phyloP scores from a whole-genome alignment of 1,140 invertebrate genomes.

The Doryteuthis pealeii region DNA sequence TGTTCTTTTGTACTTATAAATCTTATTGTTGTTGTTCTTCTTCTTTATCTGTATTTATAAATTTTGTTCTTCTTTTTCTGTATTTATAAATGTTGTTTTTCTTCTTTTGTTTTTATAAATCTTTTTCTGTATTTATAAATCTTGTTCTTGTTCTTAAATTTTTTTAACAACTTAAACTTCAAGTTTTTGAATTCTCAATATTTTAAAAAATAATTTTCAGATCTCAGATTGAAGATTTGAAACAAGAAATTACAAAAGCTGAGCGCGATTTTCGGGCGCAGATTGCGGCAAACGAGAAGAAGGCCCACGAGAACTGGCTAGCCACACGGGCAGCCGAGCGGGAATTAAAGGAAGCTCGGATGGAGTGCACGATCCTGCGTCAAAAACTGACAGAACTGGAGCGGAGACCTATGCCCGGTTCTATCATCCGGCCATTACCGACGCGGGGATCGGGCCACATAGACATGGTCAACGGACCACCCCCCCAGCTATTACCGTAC shows the following conservation, averaged over 20 bases:
- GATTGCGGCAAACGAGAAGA: conserved; percentile 57
- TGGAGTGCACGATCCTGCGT: conserved; percentile 44
- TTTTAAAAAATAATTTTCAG: conserved; percentile 27
- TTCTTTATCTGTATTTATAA: too few species aligned
- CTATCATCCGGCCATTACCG: background rate
- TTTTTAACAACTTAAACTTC: background rate
- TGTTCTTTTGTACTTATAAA: too few species aligned
- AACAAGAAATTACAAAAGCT: conserved; percentile 47
- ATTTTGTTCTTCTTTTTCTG: too few species aligned
- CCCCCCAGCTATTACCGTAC: background rate
- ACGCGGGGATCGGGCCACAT: background rate
- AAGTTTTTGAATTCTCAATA: background rate
- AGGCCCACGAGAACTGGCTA: conserved; percentile 58
- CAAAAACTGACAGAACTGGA: conserved; percentile 46
- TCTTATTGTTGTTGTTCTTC: too few species aligned
- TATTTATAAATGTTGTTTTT: too few species aligned
- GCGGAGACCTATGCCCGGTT: background rate
- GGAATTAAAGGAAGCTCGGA: conserved; percentile 48
- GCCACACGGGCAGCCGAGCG: conserved; percentile 50
- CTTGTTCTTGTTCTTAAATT: background rate
- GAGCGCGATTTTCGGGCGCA: conserved; percentile 54
- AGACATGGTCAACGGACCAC: background rate
- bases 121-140: background rate
- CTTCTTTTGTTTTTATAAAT: too few species aligned
- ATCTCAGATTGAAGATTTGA: conserved; percentile 47